Conservation (phyloP, 2,113 vertebrate genomes). For the Hoplias malabaricus region DNA sequence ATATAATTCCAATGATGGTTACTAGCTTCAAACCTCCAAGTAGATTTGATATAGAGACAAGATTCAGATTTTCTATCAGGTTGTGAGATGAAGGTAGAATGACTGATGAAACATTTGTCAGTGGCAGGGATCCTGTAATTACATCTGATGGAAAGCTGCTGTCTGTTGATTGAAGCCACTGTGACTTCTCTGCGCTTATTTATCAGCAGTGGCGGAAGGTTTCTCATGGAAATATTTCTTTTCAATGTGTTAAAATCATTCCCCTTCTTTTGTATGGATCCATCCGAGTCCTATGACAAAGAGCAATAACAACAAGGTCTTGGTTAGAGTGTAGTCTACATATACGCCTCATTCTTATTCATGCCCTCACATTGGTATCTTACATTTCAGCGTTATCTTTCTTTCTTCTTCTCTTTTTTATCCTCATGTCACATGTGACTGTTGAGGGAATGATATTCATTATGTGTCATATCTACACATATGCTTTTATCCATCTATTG, state of each 20-base stretch:
- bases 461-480: neutral
- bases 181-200: neutral
- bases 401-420: neutral
- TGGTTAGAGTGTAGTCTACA: neutral
- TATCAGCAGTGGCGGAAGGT: neutral
- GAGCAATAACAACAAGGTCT: neutral
- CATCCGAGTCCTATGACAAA: neutral
- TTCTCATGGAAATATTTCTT: neutral
- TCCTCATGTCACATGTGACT: neutral
- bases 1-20: neutral
- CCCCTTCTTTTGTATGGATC: neutral
- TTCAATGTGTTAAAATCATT: neutral
- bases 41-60: neutral
- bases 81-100: neutral
- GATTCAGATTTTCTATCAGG: neutral
- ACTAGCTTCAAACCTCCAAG: neutral
- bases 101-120: neutral
- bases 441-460: neutral
- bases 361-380: neutral
- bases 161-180: neutral
- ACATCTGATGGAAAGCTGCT: neutral
- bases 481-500: neutral
- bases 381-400: neutral
- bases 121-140: neutral
- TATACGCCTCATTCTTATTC: neutral